Evolutionary conservation across 2,888 invertebrate genomes (phyloP).

Genomic region (Agrochola circellaris): DNA sequence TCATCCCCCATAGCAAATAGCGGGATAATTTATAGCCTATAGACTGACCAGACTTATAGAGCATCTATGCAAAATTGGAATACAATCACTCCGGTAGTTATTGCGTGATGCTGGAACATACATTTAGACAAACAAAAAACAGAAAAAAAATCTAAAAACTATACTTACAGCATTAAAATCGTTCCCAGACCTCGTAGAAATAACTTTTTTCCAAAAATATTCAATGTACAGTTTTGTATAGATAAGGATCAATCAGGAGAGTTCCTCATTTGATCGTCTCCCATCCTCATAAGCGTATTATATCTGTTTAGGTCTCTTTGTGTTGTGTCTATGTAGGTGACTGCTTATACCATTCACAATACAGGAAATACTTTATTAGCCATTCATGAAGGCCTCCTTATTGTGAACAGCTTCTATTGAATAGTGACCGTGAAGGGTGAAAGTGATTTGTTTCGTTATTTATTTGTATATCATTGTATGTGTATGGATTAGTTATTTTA

Average conservation of each 20-base stretch:
- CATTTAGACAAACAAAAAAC: no score
- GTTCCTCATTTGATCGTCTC: neutral
- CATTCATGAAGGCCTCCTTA: conserved; percentile 36
- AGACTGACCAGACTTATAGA: no score
- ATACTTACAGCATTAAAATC: no score
- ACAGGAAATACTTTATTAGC: conserved; percentile 38
- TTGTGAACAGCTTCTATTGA: conserved; percentile 41
- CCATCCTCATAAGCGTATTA: conserved; percentile 5
- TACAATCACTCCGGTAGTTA: no score
- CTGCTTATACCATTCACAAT: conserved; percentile 13
- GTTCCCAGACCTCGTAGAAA: no score
- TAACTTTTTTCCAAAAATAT: no score
- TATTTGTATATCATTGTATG: conserved; percentile 18
- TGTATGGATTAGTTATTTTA: conserved; percentile 27
- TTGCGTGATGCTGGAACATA: no score
- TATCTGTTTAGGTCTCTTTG: neutral
- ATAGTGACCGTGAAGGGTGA: conserved; percentile 48
- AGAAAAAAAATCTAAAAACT: no score
- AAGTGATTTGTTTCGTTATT: conserved; percentile 38
- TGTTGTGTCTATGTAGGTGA: neutral
- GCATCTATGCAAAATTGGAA: no score
- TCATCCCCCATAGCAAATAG: no score
- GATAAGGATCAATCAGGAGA: neutral
- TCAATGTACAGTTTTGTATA: no score
- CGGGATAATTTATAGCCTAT: no score